Evolutionary conservation across 30 jellyfish, hydroid and myxozoan genomes (phyloP).

Genomic region (Rhopilema esculentum): DNA sequence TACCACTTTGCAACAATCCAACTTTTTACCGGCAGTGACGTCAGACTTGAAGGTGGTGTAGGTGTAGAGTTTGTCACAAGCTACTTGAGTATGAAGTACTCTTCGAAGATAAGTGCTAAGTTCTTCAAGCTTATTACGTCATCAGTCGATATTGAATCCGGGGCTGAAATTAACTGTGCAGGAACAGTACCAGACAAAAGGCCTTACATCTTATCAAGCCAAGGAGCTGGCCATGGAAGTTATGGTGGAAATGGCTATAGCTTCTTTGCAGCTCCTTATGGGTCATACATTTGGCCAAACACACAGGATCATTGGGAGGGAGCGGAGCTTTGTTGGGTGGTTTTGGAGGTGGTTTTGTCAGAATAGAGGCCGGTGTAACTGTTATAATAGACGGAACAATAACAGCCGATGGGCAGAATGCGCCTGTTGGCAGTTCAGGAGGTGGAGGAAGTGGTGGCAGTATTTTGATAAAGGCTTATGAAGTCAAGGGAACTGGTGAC

Average conservation of each 20-base stretch:
- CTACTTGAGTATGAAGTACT: constrained; percentile 47
- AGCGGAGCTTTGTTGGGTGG: constrained; percentile 42
- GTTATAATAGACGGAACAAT: constrained; percentile 54
- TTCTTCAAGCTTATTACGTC: constrained; percentile 49
- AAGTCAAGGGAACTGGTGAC: constrained; percentile 55
- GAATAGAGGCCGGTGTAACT: constrained; percentile 46
- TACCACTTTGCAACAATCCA: constrained; percentile 55
- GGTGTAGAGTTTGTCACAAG: constrained; percentile 59
- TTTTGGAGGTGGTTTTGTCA: constrained; percentile 63
- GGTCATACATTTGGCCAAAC: constrained; percentile 50
- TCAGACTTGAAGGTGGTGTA: constrained; percentile 64
- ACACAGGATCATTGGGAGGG: constrained; percentile 68
- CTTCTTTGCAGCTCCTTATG: constrained; percentile 42
- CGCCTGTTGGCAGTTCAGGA: constrained; percentile 48
- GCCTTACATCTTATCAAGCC: constrained; percentile 16
- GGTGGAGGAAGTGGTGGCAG: constrained; percentile 85
- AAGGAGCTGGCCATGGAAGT: constrained; percentile 76
- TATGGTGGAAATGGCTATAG: constrained; percentile 60
- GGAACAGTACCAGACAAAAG: constrained; percentile 52
- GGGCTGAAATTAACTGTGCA: constrained; percentile 46
- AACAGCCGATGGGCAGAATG: constrained; percentile 50
- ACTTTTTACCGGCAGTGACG: constrained; percentile 70
- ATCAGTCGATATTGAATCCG: constrained; percentile 60
- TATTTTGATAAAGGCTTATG: constrained; percentile 30
- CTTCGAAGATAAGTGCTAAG: constrained; percentile 55